These are phyloP conservation scores for Drosophila sordidula DNA, from an alignment of 2,888 invertebrate genomes.

Conservation along the genomic window DNA sequence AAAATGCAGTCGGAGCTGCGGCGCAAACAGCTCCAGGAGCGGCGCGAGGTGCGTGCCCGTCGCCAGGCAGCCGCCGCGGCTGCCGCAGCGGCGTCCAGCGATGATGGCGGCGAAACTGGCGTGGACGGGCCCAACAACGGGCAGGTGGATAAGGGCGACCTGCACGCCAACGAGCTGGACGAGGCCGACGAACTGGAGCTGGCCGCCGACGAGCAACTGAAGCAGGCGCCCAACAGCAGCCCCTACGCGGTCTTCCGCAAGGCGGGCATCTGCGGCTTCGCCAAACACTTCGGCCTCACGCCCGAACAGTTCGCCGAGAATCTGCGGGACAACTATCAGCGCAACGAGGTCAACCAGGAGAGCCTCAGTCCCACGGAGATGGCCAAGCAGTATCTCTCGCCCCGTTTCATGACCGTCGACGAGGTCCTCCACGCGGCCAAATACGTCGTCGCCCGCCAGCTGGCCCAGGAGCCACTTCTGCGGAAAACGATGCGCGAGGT, in stretches of 20 bases:
- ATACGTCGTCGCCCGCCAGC: constrained; percentile 97
- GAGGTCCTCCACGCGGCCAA: constrained; percentile 96
- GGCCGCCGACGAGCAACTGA: constrained; percentile 88
- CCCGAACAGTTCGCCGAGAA: constrained; percentile 99
- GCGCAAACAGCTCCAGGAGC: constrained; percentile 86
- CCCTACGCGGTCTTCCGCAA: constrained; percentile 95
- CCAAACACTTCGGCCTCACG: constrained; percentile 95
- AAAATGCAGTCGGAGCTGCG: constrained; percentile 92
- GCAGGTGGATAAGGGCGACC: constrained; percentile 19
- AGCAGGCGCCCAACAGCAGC: constrained; percentile 94
- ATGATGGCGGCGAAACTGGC: constrained; percentile 67
- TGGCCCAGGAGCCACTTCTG: constrained; percentile 95
- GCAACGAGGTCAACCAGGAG: constrained; percentile 97
- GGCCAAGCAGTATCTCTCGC: constrained; percentile 91
- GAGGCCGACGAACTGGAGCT: constrained; percentile 90
- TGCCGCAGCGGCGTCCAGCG: constrained; percentile 45
- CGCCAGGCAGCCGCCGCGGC: constrained; percentile 46
- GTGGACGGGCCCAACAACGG: constrained; percentile 27
- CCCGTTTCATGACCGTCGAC: constrained; percentile 89
- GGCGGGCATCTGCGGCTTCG: constrained; percentile 93
- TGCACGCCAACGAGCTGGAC: constrained; percentile 84
- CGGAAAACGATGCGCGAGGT: constrained; percentile 94
- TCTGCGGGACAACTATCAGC: constrained; percentile 96
- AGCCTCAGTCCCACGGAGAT: constrained; percentile 92
- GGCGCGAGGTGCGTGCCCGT: constrained; percentile 71